phyloP scores from a whole-genome alignment of 2,113 vertebrate genomes.

The Syrmaticus mikado region DNA sequence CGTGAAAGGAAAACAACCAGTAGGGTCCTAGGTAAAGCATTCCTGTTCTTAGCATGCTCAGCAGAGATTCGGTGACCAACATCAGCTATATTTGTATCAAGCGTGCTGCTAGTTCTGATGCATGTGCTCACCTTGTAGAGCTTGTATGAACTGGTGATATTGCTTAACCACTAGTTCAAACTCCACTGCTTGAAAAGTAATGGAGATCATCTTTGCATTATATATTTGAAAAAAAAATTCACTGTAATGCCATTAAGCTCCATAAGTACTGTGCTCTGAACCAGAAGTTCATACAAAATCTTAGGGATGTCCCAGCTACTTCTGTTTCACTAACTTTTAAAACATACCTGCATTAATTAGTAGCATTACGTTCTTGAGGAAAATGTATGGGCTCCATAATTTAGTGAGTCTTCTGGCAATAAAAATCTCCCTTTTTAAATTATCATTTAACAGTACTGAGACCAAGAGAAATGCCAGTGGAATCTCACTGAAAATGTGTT shows the following conservation, averaged over 20 bases:
- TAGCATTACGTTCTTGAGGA: rapidly evolving
- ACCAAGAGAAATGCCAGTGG: background rate
- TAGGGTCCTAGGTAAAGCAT: rapidly evolving
- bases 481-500: background rate
- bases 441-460: background rate
- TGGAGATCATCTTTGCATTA: background rate
- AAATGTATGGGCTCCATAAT: rapidly evolving
- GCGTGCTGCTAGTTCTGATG: rapidly evolving
- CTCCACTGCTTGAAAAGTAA: rapidly evolving
- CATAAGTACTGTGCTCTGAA: background rate
- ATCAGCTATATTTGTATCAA: rapidly evolving
- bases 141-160: rapidly evolving
- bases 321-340: background rate
- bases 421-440: background rate
- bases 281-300: rapidly evolving
- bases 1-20: rapidly evolving
- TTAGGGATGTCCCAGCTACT: background rate
- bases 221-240: background rate
- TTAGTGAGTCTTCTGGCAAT: background rate
- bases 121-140: rapidly evolving
- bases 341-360: background rate
- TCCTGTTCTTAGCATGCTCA: rapidly evolving
- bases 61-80: rapidly evolving
- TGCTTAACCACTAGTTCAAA: rapidly evolving
- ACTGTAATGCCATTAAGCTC: rapidly evolving